Percentiles rank a stretch among this genome's conserved stretches.
phyloP scores from a whole-genome alignment of 2,797 vertebrate species.

The Sciurus carolinensis region DNA sequence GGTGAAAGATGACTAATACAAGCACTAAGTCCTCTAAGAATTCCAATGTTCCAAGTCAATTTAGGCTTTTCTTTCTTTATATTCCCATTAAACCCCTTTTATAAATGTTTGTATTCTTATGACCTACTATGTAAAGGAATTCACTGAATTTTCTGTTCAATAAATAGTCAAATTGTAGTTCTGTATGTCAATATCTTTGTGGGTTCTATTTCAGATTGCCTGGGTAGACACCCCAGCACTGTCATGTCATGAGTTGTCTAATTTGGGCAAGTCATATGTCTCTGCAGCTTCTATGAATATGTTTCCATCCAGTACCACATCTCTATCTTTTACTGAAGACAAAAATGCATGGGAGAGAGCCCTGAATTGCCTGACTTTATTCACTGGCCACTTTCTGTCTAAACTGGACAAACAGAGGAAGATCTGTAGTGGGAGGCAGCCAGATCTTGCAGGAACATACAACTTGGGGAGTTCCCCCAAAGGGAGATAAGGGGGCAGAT shows the following conservation, averaged over 20 bases:
- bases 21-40: not conserved
- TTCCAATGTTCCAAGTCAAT: not conserved
- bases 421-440: not conserved
- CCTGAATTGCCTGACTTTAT: not conserved
- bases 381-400: not conserved
- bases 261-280: not conserved
- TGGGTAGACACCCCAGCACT: not conserved
- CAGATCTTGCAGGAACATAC: not conserved
- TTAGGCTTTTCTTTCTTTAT: slow-evolving; percentile 9
- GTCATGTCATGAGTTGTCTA: not conserved
- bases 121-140: slow-evolving; percentile 8
- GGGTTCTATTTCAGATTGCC: not conserved
- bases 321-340: not conserved
- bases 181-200: not conserved
- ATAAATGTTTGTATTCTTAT: slow-evolving; percentile 9
- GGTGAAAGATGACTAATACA: not conserved
- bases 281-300: not conserved
- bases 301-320: not conserved
- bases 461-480: not conserved
- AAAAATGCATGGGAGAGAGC: not conserved
- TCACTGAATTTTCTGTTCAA: not conserved
- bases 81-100: not conserved
- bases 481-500: not conserved
- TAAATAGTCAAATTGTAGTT: not conserved
- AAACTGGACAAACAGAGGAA: not conserved